Conservation (phyloP, 2,113 vertebrate genomes). For the Ia io region DNA sequence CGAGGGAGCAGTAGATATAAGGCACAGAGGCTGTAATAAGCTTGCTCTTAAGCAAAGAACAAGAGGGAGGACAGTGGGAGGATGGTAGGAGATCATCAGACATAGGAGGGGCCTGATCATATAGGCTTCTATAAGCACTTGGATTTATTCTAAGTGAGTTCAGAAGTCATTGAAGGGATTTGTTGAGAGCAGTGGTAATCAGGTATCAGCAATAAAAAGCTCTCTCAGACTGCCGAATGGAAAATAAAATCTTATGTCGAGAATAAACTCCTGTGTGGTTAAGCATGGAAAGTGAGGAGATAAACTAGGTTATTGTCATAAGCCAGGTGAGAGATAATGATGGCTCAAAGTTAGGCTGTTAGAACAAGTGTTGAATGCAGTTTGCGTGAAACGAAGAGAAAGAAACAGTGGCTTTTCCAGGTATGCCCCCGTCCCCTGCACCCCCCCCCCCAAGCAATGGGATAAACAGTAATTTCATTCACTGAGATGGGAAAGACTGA, state of each 20-base stretch:
- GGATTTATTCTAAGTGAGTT: background rate
- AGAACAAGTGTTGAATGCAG: background rate
- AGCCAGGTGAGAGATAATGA: background rate
- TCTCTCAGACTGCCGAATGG: background rate
- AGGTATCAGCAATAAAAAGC: background rate
- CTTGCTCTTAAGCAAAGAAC: background rate
- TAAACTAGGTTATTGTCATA: background rate
- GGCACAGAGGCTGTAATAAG: background rate
- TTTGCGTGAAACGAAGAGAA: background rate
- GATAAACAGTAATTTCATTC: background rate
- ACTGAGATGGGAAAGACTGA: background rate
- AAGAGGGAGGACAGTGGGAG: background rate
- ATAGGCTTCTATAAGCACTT: background rate
- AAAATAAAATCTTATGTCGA: background rate
- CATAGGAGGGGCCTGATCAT: background rate
- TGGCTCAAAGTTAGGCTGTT: background rate
- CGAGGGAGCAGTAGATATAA: background rate
- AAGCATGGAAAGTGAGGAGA: background rate
- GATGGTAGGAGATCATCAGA: background rate
- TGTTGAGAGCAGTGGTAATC: background rate
- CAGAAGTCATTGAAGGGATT: background rate
- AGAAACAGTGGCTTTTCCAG: background rate
- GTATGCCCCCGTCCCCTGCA: accelerated
- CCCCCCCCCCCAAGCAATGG: background rate
- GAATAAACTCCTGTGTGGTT: background rate